A percentile compares a stretch with the other conserved stretches of the same genome.
These are phyloP conservation scores for Coreius guichenoti DNA, from an alignment of 2,797 vertebrate genomes.

Conservation along the genomic window DNA sequence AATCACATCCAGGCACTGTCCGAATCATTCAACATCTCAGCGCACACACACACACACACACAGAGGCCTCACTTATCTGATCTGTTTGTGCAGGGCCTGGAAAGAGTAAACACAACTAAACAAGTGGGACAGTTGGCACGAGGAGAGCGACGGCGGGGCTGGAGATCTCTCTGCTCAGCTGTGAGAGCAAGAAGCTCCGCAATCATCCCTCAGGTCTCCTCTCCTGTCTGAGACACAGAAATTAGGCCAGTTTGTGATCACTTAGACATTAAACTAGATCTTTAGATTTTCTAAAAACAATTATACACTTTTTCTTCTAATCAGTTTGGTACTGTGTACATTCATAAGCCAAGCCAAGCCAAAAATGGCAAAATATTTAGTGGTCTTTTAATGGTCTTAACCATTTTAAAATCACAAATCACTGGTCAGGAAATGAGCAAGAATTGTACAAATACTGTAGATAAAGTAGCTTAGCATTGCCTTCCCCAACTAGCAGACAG, in stretches of 20 bases:
- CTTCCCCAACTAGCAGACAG: too few relatives aligned
- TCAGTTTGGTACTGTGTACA: too few relatives aligned
- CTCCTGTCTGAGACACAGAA: not conserved
- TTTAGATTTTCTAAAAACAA: not conserved
- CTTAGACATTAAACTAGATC: not conserved
- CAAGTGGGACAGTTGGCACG: slow-evolving; percentile 12
- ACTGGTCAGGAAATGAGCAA: too few relatives aligned
- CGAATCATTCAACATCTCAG: slow-evolving; percentile 15
- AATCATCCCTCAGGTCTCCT: not conserved
- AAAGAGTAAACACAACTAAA: slow-evolving; percentile 53
- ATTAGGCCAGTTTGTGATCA: not conserved
- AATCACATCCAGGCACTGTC: slow-evolving; percentile 11
- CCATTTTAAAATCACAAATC: too few relatives aligned
- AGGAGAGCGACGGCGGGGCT: not conserved
- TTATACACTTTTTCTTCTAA: not conserved
- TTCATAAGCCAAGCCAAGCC: too few relatives aligned
- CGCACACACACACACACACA: not conserved
- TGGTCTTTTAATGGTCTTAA: too few relatives aligned
- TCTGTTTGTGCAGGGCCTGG: not conserved
- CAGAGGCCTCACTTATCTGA: slow-evolving; percentile 17
- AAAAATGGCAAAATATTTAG: too few relatives aligned
- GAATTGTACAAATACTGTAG: too few relatives aligned
- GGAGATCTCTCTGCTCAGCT: not conserved
- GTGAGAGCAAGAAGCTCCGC: not conserved
- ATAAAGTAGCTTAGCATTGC: too few relatives aligned